Conservation (phyloP, 1,140 invertebrate genomes). For the Diuraphis noxia region DNA sequence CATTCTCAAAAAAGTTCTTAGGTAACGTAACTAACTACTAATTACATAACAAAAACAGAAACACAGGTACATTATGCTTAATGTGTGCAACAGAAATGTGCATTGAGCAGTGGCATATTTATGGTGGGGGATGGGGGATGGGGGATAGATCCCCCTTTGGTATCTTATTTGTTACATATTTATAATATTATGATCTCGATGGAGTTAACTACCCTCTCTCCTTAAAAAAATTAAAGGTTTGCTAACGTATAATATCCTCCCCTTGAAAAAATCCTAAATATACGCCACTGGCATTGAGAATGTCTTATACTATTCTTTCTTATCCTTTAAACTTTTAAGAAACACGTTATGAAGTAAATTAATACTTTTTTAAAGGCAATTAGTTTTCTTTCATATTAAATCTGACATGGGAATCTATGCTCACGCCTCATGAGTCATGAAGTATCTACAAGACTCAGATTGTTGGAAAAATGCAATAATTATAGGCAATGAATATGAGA, state of each 20-base stretch:
- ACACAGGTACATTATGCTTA: too few relatives aligned
- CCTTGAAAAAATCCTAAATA: too few relatives aligned
- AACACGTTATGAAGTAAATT: neutral
- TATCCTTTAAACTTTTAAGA: neutral
- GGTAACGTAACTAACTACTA: neutral
- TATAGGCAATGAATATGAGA: neutral
- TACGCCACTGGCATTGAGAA: too few relatives aligned
- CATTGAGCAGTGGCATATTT: too few relatives aligned
- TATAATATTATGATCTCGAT: too few relatives aligned
- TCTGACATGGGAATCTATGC: neutral
- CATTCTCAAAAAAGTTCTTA: neutral
- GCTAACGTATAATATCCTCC: too few relatives aligned
- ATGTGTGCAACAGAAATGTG: too few relatives aligned
- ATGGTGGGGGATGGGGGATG: too few relatives aligned
- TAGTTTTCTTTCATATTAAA: neutral
- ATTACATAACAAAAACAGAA: neutral
- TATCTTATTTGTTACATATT: too few relatives aligned
- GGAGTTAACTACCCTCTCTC: too few relatives aligned
- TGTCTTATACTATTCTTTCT: neutral
- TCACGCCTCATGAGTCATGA: neutral
- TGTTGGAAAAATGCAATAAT: neutral
- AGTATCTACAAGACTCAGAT: neutral
- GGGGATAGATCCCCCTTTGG: too few relatives aligned
- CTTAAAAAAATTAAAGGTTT: too few relatives aligned
- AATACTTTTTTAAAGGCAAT: neutral